Percentiles rank a stretch among this genome's conserved stretches.
Conservation (phyloP, 2,797 vertebrate genomes). For the Hozukius guyotensis region DNA sequence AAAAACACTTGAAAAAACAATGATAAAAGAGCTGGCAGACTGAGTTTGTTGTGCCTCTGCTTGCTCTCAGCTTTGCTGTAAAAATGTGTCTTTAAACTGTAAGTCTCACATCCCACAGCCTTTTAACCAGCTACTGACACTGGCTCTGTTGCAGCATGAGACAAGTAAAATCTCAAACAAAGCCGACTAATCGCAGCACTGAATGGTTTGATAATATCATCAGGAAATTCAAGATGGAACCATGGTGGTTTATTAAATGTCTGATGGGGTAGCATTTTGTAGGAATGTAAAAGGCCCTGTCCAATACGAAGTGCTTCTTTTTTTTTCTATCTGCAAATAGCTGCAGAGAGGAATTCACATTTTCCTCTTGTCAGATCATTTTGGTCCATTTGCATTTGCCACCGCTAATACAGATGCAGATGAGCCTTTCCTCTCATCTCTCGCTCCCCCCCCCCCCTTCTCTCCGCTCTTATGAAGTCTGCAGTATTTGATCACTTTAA, state of each 20-base stretch:
- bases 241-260: slow-evolving; percentile 52
- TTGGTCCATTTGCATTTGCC: slow-evolving; percentile 83
- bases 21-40: slow-evolving; percentile 52
- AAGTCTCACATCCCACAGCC: slow-evolving; percentile 40
- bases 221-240: slow-evolving; percentile 54
- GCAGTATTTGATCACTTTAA: slow-evolving; percentile 82
- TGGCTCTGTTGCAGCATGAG: slow-evolving; percentile 23
- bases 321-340: slow-evolving; percentile 68
- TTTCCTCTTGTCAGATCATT: slow-evolving; percentile 80
- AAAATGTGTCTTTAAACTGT: slow-evolving; percentile 54
- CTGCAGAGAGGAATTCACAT: slow-evolving; percentile 74
- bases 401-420: slow-evolving; percentile 77
- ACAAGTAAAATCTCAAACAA: slow-evolving; percentile 58
- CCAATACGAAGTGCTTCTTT: slow-evolving; percentile 33
- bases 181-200: slow-evolving; percentile 43
- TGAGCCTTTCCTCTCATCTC: slow-evolving; percentile 73
- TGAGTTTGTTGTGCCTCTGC: slow-evolving; percentile 30
- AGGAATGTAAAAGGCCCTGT: slow-evolving; percentile 48
- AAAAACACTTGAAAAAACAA: slow-evolving; percentile 41
- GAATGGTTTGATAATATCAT: slow-evolving; percentile 45
- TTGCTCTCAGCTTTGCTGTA: slow-evolving; percentile 50
- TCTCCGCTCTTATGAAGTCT: slow-evolving; percentile 69
- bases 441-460: slow-evolving; percentile 41
- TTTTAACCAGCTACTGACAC: slow-evolving; percentile 48
- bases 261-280: slow-evolving; percentile 53